These are phyloP conservation scores for Lacanobia wlatinum DNA, from an alignment of 2,888 invertebrate genomes.

Conservation along the genomic window DNA sequence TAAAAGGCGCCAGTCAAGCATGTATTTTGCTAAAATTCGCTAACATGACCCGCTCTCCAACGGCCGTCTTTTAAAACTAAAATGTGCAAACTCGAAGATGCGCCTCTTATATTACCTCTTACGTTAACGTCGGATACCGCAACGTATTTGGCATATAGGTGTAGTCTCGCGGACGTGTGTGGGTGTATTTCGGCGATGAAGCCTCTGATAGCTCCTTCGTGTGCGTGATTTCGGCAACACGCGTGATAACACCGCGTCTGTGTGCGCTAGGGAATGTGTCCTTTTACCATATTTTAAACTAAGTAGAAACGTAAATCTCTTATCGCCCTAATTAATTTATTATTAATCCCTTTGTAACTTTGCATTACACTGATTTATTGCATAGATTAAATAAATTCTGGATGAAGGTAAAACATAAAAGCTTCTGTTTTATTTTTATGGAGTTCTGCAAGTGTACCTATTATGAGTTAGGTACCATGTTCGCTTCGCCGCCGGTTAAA, in stretches of 20 bases:
- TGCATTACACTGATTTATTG: slow-evolving; percentile 54
- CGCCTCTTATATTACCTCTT: slow-evolving; percentile 90
- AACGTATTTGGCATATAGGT: slow-evolving; percentile 88
- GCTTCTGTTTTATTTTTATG: slow-evolving; percentile 53
- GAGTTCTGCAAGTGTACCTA: neutral
- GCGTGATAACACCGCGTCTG: slow-evolving; percentile 69
- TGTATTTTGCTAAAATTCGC: slow-evolving; percentile 81
- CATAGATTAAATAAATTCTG: slow-evolving; percentile 48
- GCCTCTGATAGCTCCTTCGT: slow-evolving; percentile 70
- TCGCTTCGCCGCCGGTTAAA: slow-evolving; percentile 55
- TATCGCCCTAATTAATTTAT: slow-evolving; percentile 66
- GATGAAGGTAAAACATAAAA: slow-evolving; percentile 39
- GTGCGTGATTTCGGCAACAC: slow-evolving; percentile 74
- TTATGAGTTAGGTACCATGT: neutral
- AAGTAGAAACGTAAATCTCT: slow-evolving; percentile 66
- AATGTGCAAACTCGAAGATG: slow-evolving; percentile 90
- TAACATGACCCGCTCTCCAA: slow-evolving; percentile 86
- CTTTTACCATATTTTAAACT: slow-evolving; percentile 75
- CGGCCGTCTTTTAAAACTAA: slow-evolving; percentile 88
- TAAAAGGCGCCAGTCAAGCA: slow-evolving; percentile 76
- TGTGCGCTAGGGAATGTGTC: slow-evolving; percentile 70
- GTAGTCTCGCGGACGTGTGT: slow-evolving; percentile 76
- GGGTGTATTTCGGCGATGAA: slow-evolving; percentile 82
- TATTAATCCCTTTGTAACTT: slow-evolving; percentile 62
- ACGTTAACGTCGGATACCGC: slow-evolving; percentile 89